A percentile compares a stretch with the other conserved stretches of the same genome.
Evolutionary conservation across 1,140 invertebrate species (phyloP).

Genomic region (Aethina tumida): DNA sequence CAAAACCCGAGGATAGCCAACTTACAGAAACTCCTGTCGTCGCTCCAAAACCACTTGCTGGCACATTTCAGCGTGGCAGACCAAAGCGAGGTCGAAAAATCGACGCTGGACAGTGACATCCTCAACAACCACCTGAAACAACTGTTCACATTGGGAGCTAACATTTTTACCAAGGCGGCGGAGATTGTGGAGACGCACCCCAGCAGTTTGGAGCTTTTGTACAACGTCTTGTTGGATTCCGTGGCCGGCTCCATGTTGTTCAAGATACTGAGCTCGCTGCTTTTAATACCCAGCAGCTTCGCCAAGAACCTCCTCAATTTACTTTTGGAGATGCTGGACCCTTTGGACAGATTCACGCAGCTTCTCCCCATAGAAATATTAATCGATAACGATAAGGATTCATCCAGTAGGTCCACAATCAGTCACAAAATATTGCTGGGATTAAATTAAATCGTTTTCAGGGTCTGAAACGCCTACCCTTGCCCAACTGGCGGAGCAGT

Average conservation of each 20-base stretch:
- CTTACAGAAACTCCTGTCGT: slow-evolving; percentile 43
- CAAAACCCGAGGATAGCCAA: slow-evolving; percentile 34
- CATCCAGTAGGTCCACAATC: slow-evolving; percentile 18
- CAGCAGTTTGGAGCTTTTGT: slow-evolving; percentile 33
- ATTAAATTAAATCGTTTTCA: slow-evolving; percentile 18
- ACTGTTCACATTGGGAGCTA: slow-evolving; percentile 41
- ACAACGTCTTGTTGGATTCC: slow-evolving; percentile 43
- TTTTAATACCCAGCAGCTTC: slow-evolving; percentile 41
- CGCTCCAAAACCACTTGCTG: slow-evolving; percentile 51
- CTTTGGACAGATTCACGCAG: slow-evolving; percentile 45
- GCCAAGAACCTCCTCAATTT: slow-evolving; percentile 38
- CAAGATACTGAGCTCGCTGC: slow-evolving; percentile 46
- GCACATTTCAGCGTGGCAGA: slow-evolving; percentile 34
- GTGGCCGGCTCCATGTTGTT: slow-evolving; percentile 47
- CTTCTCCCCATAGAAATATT: slow-evolving; percentile 36
- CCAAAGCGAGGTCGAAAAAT: slow-evolving; percentile 8
- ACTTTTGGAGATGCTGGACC: slow-evolving; percentile 41
- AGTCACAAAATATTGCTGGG: slow-evolving; percentile 3
- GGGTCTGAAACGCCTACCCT: slow-evolving; percentile 40
- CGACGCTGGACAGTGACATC: slow-evolving; percentile 24
- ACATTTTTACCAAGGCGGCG: slow-evolving; percentile 37
- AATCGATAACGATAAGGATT: slow-evolving; percentile 22
- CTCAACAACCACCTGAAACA: slow-evolving; percentile 42
- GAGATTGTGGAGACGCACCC: slow-evolving; percentile 33
- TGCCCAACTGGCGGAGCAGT: slow-evolving; percentile 35